Evolutionary conservation across 2,797 vertebrate species (phyloP).

Genomic region (Echeneis naucrates): DNA sequence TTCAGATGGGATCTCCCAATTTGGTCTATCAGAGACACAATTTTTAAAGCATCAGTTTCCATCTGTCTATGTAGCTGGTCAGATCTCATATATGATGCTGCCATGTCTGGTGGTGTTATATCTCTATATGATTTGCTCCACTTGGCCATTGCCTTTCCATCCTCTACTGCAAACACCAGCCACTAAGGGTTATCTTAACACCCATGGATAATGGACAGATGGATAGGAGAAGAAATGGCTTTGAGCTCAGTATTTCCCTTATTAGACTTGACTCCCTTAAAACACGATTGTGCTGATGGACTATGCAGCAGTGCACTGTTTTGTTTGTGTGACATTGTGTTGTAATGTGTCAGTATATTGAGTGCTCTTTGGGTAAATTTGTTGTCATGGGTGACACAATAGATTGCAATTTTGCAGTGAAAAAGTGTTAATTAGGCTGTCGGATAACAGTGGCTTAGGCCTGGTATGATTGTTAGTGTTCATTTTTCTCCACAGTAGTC

Average conservation of each 20-base stretch:
- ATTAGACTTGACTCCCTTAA: not conserved
- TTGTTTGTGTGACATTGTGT: not conserved
- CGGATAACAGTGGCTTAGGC: slow-evolving; percentile 15
- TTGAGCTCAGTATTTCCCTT: not conserved
- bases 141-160: too few relatives aligned
- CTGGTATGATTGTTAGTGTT: slow-evolving; percentile 20
- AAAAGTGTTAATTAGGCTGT: slow-evolving; percentile 56
- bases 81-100: too few relatives aligned
- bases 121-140: too few relatives aligned
- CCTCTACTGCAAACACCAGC: too few relatives aligned
- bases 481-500: slow-evolving; percentile 1
- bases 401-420: slow-evolving; percentile 36
- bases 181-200: too few relatives aligned
- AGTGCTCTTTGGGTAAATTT: slow-evolving; percentile 10
- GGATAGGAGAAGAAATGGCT: not conserved
- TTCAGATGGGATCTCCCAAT: too few relatives aligned
- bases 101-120: too few relatives aligned
- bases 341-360: slow-evolving; percentile 5
- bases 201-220: too few relatives aligned
- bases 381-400: slow-evolving; percentile 32
- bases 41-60: too few relatives aligned
- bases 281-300: not conserved
- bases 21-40: too few relatives aligned
- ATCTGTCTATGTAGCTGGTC: too few relatives aligned
- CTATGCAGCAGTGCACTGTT: not conserved